Percentiles rank a stretch among this genome's conserved stretches.
These are phyloP conservation scores for Oscheius sp. DNA, from an alignment of 2,888 invertebrate species.

Conservation along the genomic window DNA sequence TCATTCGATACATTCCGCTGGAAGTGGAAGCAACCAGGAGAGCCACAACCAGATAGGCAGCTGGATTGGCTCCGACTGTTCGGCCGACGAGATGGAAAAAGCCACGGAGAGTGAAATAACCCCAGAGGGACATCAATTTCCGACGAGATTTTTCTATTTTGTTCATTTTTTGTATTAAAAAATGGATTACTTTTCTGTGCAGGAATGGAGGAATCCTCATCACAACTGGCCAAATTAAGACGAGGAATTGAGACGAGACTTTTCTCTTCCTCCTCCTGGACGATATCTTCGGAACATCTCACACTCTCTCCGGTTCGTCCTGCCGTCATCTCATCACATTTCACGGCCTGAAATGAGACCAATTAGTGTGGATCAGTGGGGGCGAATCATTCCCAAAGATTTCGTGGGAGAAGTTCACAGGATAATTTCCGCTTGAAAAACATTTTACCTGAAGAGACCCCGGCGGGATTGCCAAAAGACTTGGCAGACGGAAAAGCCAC, in stretches of 20 bases:
- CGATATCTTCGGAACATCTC: constrained; percentile 7
- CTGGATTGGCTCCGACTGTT: constrained; percentile 50
- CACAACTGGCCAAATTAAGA: constrained; percentile 21
- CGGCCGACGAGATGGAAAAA: constrained; percentile 56
- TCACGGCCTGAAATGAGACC: constrained; percentile 5
- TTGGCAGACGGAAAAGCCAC: constrained; percentile 7
- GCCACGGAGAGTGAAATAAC: constrained; percentile 52
- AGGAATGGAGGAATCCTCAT: too few species aligned
- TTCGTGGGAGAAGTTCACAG: not conserved
- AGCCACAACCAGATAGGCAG: constrained; percentile 47
- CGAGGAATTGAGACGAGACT: constrained; percentile 21
- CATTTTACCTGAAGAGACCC: not conserved
- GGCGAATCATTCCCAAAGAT: too few species aligned
- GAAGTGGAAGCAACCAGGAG: constrained; percentile 25
- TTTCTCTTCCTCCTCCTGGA: constrained; percentile 14
- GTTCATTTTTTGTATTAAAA: too few species aligned
- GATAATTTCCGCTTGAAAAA: too few species aligned
- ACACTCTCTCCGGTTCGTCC: constrained; percentile 8
- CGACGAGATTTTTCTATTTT: constrained; percentile 26
- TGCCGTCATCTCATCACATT: constrained; percentile 27
- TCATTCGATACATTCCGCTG: constrained; percentile 51
- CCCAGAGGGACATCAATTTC: constrained; percentile 32
- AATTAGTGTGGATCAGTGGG: too few species aligned
- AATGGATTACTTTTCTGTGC: constrained; percentile 5
- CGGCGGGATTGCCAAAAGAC: constrained; percentile 1